A percentile compares a stretch with the other conserved stretches of the same genome.
Evolutionary conservation across 2,888 invertebrate species (phyloP).

Genomic region (Megaustenia siamemsis): DNA sequence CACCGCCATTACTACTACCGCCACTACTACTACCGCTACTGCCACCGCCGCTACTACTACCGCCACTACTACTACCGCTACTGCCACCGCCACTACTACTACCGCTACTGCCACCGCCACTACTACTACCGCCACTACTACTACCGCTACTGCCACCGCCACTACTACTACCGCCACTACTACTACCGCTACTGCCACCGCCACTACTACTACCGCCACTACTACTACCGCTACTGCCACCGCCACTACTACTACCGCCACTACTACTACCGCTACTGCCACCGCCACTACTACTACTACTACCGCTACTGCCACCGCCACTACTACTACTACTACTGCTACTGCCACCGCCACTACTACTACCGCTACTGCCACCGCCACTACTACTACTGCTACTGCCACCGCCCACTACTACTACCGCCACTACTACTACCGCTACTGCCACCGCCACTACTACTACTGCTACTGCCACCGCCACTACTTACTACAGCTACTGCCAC

Average conservation of each 20-base stretch:
- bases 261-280: conserved; percentile 5
- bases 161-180: neutral
- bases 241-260: conserved; percentile 17
- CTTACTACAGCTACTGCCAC: no score
- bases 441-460: no score
- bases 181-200: neutral
- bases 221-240: conserved; percentile 7
- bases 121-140: neutral
- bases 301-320: neutral
- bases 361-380: no score
- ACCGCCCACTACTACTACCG: no score
- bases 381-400: no score
- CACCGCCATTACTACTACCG: neutral
- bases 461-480: no score
- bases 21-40: conserved; percentile 7
- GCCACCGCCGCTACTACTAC: neutral
- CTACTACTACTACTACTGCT: no score
- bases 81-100: neutral
- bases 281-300: conserved; percentile 11
- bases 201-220: conserved; percentile 18
- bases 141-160: neutral
- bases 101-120: neutral
- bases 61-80: neutral
- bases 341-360: no score
- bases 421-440: no score